These are phyloP conservation scores for Psophia crepitans DNA, from an alignment of 2,113 vertebrate species.

Conservation along the genomic window DNA sequence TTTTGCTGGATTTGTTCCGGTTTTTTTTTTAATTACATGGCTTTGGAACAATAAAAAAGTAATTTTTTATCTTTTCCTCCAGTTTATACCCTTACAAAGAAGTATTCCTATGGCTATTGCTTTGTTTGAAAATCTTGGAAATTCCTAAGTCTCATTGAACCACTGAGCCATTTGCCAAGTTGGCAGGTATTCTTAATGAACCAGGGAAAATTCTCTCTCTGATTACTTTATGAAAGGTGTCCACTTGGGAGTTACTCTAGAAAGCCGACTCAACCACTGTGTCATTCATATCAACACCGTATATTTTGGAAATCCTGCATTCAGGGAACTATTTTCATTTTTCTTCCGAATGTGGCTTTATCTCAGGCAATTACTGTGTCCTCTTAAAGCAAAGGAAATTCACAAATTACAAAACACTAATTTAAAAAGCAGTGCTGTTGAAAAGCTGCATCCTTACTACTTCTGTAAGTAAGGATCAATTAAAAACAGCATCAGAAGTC, in stretches of 20 bases:
- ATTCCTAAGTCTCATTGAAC: neutral
- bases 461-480: neutral
- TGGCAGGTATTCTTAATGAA: neutral
- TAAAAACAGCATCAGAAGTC: neutral
- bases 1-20: neutral
- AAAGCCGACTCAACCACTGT: neutral
- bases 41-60: neutral
- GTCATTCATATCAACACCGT: neutral
- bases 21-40: neutral
- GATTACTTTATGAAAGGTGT: neutral
- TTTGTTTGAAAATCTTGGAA: neutral
- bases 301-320: neutral
- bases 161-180: neutral
- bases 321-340: neutral
- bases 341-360: neutral
- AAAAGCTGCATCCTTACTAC: neutral
- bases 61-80: neutral
- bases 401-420: neutral
- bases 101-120: neutral
- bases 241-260: neutral
- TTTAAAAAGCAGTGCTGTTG: neutral
- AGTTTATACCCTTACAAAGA: neutral
- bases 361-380: neutral
- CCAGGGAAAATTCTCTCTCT: neutral
- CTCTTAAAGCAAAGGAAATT: neutral